Base-by-base conservation (phyloP, 2,113 vertebrate species). In the Sialia sialis region DNA sequence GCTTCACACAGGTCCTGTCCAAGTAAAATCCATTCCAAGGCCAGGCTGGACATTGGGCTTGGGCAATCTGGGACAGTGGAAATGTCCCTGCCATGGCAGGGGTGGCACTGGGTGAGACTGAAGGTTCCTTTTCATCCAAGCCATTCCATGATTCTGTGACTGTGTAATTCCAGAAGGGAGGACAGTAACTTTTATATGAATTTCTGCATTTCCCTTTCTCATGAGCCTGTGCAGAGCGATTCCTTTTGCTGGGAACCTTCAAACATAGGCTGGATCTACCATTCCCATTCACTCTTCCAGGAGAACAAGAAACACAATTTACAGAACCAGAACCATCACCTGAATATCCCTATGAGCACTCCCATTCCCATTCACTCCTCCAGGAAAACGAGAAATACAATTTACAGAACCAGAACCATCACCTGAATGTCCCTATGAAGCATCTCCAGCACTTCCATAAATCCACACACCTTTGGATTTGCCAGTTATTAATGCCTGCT, bases 61-160 rank as follows among this genome's bases (percentile, higher is more conserved):
- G 67, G 41, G 30, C 20, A 34, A 0, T 3, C 25, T 43, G 67
- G 32, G 8, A 4, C 0, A 6, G 7, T 32, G 43, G 18, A 44
- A 18, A 18, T 44, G 43, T n/a, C n/a, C n/a, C n/a, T n/a, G n/a
- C n/a, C n/a, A n/a, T n/a, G n/a, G n/a, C n/a, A n/a, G n/a, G n/a
- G n/a, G n/a, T n/a, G n/a, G n/a, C n/a, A n/a, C n/a, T 44, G 43
- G 36, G 8, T 11, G 38, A 2, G 15, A 2, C 44, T 58, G 8
- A 10, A 44, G 22, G 18, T 39, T 15, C 32, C 15, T 66, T 51
- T 44, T 18, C 13, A 43, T 10, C 5, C 67, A 73, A 36, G 58
- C 22, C 16, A 29, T 17, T 38, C n/a, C 11, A 4, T 17, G 32
- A 38, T 13, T 58, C 23, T 38, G 39, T 29, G 22, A n/a, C 1